Evolutionary conservation across 2,113 vertebrate species (phyloP), one percentile per base, ranked within the genome.

Genomic region (Pelvicachromis taeniatus): DNA sequence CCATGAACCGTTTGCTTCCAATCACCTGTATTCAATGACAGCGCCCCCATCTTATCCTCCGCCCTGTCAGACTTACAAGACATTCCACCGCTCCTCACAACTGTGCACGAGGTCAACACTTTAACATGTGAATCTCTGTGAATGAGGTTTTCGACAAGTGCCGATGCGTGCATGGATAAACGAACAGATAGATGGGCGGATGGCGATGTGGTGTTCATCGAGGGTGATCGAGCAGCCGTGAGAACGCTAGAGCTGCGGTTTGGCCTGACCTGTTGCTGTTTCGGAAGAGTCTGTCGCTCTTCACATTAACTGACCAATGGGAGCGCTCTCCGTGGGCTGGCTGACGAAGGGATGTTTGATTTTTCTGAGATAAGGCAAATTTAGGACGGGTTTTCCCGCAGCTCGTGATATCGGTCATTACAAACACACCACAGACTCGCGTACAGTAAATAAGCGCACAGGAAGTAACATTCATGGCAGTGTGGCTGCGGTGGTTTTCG

Each of bases 401-500:
- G 52, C 61, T 84, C 1, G 7, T 29, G 42, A 50, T 86, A 78
- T 86, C 48, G 58, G 78, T 29, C n/a, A 81, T 77, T 65, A 85
- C 48, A 53, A 68, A 80, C 45, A 33, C 35, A 45, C 63, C 45
- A 53, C 85, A 90, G 82, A 89, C 79, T 63, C 48, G 23, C 10
- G 17, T 59, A 54, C 21, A 42, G 70, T 88, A 85, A 87, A 90
- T 88, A 81, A 88, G 70, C 53, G 38, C 58, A 80, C 81, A 87
- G 80, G 84, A 88, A 88, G 86, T 84, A 63, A 85, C 70, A 63
- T 86, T 88, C 45, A 55, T 82, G 73, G 77, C 53, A 83, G 55
- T 70, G 85, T 65, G 81, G 80, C 81, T 52, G 16, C 82, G 31
- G 88, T 88, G 82, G 63, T 92, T 86, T 81, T 81, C 91, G 89